phyloP scores from a whole-genome alignment of 2,888 invertebrate genomes.

The Macrosiphum euphorbiae region DNA sequence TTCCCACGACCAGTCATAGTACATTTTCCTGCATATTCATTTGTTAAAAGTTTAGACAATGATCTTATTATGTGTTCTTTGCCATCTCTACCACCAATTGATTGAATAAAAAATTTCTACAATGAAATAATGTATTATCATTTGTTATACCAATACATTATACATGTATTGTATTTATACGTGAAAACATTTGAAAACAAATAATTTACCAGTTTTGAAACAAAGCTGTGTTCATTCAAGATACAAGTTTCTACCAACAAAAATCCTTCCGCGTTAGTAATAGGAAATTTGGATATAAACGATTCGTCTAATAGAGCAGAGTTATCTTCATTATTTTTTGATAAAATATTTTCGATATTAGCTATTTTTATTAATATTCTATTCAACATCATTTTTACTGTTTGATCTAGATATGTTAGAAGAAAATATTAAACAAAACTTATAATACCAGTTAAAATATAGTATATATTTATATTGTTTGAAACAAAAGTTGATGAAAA shows the following conservation, averaged over 20 bases:
- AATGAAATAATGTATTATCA: neutral
- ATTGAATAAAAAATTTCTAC: neutral
- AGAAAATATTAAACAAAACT: too few species aligned
- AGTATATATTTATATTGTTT: too few species aligned
- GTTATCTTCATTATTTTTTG: too few species aligned
- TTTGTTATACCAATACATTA: neutral
- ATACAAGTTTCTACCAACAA: neutral
- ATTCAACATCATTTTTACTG: neutral
- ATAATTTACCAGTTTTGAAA: neutral
- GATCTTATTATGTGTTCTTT: neutral
- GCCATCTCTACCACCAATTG: neutral
- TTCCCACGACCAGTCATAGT: constrained; percentile 11
- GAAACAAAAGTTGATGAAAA: too few species aligned
- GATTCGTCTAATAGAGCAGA: too few species aligned
- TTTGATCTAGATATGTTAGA: neutral
- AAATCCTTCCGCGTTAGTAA: neutral
- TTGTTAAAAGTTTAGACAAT: neutral
- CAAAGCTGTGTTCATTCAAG: neutral
- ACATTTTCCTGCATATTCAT: too few species aligned
- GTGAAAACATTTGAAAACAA: too few species aligned
- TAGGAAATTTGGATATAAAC: neutral
- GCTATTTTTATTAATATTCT: neutral
- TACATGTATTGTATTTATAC: neutral
- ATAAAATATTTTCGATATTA: neutral
- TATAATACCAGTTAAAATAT: too few species aligned